Conservation (phyloP, 2,888 invertebrate species). For the Thumatha senex region DNA sequence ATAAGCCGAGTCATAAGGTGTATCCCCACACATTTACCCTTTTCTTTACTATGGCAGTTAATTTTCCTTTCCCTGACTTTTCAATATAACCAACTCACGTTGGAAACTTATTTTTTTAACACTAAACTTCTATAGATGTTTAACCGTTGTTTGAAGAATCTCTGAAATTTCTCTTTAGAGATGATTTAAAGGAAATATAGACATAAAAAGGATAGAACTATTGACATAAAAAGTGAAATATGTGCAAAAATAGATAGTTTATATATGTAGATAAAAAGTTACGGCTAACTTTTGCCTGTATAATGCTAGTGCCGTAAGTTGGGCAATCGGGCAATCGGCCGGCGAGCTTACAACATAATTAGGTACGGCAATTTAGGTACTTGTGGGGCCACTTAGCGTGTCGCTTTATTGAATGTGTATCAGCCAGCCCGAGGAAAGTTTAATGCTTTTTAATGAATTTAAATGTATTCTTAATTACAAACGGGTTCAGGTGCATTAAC, state of each 20-base stretch:
- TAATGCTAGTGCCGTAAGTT: neutral
- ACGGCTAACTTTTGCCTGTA: too few species aligned
- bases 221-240: neutral
- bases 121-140: too few species aligned
- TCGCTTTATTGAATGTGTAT: conserved; percentile 57
- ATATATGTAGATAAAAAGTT: neutral
- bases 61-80: too few species aligned
- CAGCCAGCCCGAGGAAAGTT: conserved; percentile 63
- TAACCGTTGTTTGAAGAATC: too few species aligned
- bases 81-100: too few species aligned
- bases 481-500: conserved; percentile 76
- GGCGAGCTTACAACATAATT: conserved; percentile 31
- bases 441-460: conserved; percentile 79
- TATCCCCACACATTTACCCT: too few species aligned
- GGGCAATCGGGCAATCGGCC: conserved; percentile 1
- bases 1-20: too few species aligned
- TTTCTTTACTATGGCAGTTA: too few species aligned
- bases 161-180: too few species aligned
- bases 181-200: too few species aligned
- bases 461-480: conserved; percentile 79
- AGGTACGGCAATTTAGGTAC: conserved; percentile 46
- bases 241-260: neutral
- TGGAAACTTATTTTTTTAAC: too few species aligned
- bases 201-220: too few species aligned
- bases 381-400: conserved; percentile 55